A percentile compares a stretch with the other conserved stretches of the same genome.
Evolutionary conservation across 1,140 invertebrate genomes (phyloP).

Genomic region (Paracyclopina nana): DNA sequence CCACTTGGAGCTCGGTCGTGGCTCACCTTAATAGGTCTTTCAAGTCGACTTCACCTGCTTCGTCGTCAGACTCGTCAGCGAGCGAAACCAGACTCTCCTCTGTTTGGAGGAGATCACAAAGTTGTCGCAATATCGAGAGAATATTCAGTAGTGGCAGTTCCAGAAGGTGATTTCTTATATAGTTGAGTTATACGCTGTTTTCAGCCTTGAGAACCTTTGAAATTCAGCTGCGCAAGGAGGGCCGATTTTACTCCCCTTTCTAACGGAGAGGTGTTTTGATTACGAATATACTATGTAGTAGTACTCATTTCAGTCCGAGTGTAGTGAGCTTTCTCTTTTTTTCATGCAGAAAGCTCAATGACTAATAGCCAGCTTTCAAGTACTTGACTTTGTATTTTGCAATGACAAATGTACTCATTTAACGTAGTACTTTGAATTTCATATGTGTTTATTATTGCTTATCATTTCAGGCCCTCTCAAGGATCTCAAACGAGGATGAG

Average conservation of each 20-base stretch:
- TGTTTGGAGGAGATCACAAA: constrained; percentile 4
- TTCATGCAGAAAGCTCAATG: neutral
- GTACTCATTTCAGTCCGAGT: neutral
- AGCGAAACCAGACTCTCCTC: no score
- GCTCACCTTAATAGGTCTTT: constrained; percentile 8
- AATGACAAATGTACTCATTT: no score
- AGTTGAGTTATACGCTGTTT: no score
- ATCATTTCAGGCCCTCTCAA: neutral
- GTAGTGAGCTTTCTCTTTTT: neutral
- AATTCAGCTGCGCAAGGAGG: no score
- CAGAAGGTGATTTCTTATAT: no score
- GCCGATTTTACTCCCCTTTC: no score
- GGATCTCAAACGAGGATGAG: constrained; percentile 5
- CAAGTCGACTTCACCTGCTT: neutral
- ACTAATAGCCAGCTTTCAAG: neutral
- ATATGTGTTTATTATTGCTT: neutral
- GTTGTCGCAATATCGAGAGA: constrained; percentile 1
- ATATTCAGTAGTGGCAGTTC: neutral
- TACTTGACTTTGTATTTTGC: no score
- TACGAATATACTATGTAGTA: no score
- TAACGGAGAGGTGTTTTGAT: no score
- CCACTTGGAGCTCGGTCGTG: constrained; percentile 6
- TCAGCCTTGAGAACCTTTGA: no score
- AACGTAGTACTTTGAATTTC: no score
- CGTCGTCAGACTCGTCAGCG: no score